Evolutionary conservation across 1,140 invertebrate species (phyloP).

Genomic region (Drosophila lini): DNA sequence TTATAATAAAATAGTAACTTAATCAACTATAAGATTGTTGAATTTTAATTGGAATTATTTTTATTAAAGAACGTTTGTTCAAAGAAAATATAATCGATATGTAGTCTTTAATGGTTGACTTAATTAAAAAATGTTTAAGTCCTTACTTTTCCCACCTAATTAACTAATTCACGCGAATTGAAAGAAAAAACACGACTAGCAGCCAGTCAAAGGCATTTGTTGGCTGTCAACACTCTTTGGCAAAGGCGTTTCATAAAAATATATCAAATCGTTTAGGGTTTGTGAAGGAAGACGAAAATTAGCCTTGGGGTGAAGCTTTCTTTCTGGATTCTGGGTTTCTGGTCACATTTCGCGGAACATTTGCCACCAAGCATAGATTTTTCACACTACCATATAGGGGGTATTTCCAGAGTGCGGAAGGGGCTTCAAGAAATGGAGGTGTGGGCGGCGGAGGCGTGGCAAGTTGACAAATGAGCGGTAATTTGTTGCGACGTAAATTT

Average conservation of each 20-base stretch:
- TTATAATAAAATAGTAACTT: not conserved
- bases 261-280: slow-evolving; percentile 20
- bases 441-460: slow-evolving; percentile 34
- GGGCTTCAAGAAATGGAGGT: not conserved
- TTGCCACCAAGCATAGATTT: slow-evolving; percentile 74
- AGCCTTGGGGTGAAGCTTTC: slow-evolving; percentile 9
- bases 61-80: too few relatives aligned
- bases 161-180: slow-evolving; percentile 44
- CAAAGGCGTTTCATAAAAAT: slow-evolving; percentile 50
- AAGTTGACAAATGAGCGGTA: slow-evolving; percentile 82
- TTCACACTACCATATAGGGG: slow-evolving; percentile 66
- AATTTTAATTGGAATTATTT: too few relatives aligned
- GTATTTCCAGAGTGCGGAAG: not conserved
- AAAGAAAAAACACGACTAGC: slow-evolving; percentile 29
- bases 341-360: slow-evolving; percentile 74
- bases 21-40: too few relatives aligned
- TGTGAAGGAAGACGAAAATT: not conserved
- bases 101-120: not conserved
- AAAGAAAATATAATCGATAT: too few relatives aligned
- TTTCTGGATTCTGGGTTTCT: slow-evolving; percentile 13
- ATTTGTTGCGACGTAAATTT: slow-evolving; percentile 84
- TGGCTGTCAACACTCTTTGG: slow-evolving; percentile 64
- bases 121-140: slow-evolving; percentile 17
- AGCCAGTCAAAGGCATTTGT: slow-evolving; percentile 42
- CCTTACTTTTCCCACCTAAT: slow-evolving; percentile 35